Base-by-base conservation (phyloP, 2,113 vertebrate species). In the Albula glossodonta region DNA sequence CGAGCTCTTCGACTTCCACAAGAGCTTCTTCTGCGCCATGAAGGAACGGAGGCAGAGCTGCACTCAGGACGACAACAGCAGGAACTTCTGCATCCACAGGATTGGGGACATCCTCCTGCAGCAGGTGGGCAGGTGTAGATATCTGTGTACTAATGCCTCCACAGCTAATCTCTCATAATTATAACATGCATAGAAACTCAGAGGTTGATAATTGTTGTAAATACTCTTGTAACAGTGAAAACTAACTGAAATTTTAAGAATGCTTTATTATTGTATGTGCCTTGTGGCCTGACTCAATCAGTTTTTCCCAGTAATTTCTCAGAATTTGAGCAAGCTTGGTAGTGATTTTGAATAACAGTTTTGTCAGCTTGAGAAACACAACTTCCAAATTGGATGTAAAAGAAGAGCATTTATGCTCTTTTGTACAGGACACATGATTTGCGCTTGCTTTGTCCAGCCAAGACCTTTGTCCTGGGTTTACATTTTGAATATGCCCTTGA, bases 21-120 rank as follows among this genome's bases (percentile, higher is more conserved):
- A 93, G 31, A 92, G 94, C 60, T 97, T 99, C 90, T 97, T 98
- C 81, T 93, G 90, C 2, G 92, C 92, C 74, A 91, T 99, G 96
- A 97, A 95, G 90, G 98, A 98, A 70, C 95, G 96, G 13, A 94
- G 96, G 0, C 96, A 96, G 86, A 93, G 92, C 86, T 97, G 97
- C 0, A 92, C 93, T 49, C 90, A 92, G 51, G 89, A 88, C 0
- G 95, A 91, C 51, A 96, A 90, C 0, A 95, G 97, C 66, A 94
- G 90, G 86, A 99, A 99, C 93, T 99, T 98, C 94, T 89, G 99
- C 84, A 98, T 99, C 86, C 93, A 84, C 87, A 95, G 88, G 80
- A 96, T 99, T 81, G 98, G 98, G 85, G 98, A 99, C 88, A 93
- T 99, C 86, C 93, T 99, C 82, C 90, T 99, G 17, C 96, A 97